A percentile compares a stretch with the other conserved stretches of the same genome.
These are phyloP conservation scores for Hystrix cristata DNA, from an alignment of 2,113 vertebrate species.

Conservation along the genomic window DNA sequence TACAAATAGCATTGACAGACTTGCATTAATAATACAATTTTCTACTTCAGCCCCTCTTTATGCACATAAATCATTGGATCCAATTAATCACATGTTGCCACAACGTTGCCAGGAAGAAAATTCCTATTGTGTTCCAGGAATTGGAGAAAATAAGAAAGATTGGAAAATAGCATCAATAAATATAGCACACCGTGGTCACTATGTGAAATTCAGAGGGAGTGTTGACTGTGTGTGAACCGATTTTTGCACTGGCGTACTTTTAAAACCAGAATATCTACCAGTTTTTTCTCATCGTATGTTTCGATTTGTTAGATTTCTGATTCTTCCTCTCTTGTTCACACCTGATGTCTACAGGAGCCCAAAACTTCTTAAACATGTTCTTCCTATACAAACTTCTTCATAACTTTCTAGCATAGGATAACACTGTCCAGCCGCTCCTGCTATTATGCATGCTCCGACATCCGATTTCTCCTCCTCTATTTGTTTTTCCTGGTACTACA, in stretches of 20 bases:
- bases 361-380: not conserved
- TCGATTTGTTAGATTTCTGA: not conserved
- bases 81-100: slow-evolving; percentile 49
- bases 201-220: not conserved
- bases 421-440: not conserved
- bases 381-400: not conserved
- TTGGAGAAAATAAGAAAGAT: not conserved
- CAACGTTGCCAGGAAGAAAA: slow-evolving; percentile 49
- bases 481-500: not conserved
- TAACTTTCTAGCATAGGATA: not conserved
- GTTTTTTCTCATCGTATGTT: not conserved
- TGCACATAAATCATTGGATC: not conserved
- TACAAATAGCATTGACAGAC: not conserved
- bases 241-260: not conserved
- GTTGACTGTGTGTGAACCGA: not conserved
- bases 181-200: not conserved
- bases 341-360: not conserved
- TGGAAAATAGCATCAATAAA: not conserved
- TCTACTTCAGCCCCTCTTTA: slow-evolving; percentile 12
- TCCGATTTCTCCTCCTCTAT: not conserved
- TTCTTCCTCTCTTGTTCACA: not conserved
- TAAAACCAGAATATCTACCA: not conserved
- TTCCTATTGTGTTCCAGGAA: slow-evolving; percentile 39
- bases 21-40: slow-evolving; percentile 29
- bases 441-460: not conserved